Conservation (phyloP, 2,888 invertebrate species). For the Rhamphomyia laevipes region DNA sequence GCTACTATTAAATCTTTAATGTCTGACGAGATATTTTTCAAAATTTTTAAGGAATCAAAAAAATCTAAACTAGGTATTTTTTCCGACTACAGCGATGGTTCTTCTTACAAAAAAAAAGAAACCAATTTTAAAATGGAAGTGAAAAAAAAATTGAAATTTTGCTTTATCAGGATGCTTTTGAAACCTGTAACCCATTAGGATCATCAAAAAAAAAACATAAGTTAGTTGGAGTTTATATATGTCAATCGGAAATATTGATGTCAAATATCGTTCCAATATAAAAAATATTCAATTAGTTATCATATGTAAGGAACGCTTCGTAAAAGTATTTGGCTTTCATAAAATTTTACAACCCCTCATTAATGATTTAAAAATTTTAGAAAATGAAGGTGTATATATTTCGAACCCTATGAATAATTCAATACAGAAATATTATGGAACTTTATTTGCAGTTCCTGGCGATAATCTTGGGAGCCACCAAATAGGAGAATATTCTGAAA, state of each 20-base stretch:
- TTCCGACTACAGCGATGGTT: neutral
- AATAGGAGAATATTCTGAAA: conserved; percentile 15
- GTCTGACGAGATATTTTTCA: neutral
- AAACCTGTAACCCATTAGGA: neutral
- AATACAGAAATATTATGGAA: conserved; percentile 2
- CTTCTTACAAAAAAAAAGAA: neutral
- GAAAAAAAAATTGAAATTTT: conserved; percentile 1
- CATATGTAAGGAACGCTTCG: conserved; percentile 9
- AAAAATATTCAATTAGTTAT: neutral
- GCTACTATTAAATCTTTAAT: neutral
- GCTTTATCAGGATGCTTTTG: conserved; percentile 1
- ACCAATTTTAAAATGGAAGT: neutral
- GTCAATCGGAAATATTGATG: neutral
- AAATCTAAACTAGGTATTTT: neutral
- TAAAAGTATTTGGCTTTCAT: conserved; percentile 9
- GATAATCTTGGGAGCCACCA: conserved; percentile 16
- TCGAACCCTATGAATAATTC: neutral
- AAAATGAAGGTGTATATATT: conserved; percentile 8
- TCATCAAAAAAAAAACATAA: conserved; percentile 3
- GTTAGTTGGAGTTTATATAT: neutral
- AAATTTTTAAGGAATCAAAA: neutral
- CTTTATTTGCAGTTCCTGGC: conserved; percentile 10
- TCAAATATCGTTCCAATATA: neutral
- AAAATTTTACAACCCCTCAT: conserved; percentile 8
- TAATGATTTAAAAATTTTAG: conserved; percentile 8